Base-by-base conservation (phyloP, 2,797 vertebrate genomes). In the Helarctos malayanus region DNA sequence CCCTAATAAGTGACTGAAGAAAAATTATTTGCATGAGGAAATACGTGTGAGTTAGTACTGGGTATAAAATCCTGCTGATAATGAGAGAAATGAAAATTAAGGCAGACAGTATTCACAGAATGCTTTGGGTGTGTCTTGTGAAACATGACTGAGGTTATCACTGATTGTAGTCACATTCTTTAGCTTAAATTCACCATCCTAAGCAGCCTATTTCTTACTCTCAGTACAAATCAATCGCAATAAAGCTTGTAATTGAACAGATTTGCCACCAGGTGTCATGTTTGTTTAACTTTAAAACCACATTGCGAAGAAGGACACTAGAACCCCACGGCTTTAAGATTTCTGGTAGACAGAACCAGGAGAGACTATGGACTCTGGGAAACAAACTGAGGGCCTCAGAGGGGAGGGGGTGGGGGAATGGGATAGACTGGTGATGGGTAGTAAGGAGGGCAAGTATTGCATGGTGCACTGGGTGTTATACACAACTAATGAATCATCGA, bases 221-320 rank as follows among this genome's bases (percentile, higher is more conserved):
- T 88, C 91, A 73, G 57, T 81, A 3, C 32, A 57, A 94, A 76
- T 94, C 45, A 87, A 89, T 15, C 85, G n/a, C 56, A 87, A 81
- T 25, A 76, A 90, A 94, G 49, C n/a, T 49, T 54, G 93, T 97
- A 97, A 12, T 91, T 90, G 88, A 97, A 21, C 10, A 54, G 29
- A 75, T 21, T 75, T 84, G 81, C 98, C 98, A 95, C 92, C 1
- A 98, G 98, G 95, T 98, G 98, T 98, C 98, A 95, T 82, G 81
- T 92, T 18, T 65, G 92, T 69, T 87, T 81, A 63, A 93, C 47
- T 47, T 3, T 1, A 86, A 92, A 45, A 32, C 8, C 68, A 23
- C 5, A 68, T 29, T 11, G 1, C 16, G 32, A 52, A 0, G 14
- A 75, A 14, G 13, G 2, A 5, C 18, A 7, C 14, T 23, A 27